These are phyloP conservation scores for Semaprochilodus insignis DNA, from an alignment of 2,797 vertebrate genomes.

Conservation along the genomic window DNA sequence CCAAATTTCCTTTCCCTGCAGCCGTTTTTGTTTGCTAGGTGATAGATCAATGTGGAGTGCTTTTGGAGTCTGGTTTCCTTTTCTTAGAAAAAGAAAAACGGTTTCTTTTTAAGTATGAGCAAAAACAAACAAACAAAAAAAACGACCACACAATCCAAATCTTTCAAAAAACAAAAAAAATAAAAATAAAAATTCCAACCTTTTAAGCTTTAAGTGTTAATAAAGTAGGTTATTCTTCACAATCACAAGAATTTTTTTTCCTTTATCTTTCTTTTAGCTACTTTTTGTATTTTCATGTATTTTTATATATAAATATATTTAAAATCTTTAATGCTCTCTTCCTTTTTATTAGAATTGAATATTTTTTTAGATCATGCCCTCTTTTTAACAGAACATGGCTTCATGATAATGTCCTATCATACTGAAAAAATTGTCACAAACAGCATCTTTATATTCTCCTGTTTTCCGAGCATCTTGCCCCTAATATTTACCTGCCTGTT, in stretches of 20 bases:
- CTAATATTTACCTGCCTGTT: constrained; percentile 60
- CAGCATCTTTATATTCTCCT: constrained; percentile 57
- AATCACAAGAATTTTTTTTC: constrained; percentile 66
- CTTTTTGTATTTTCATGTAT: constrained; percentile 82
- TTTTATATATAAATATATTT: constrained; percentile 83
- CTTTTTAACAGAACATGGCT: constrained; percentile 70
- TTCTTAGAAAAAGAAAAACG: constrained; percentile 32
- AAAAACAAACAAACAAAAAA: constrained; percentile 59
- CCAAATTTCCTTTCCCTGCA: constrained; percentile 10
- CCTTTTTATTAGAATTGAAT: constrained; percentile 78
- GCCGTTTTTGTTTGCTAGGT: constrained; percentile 44
- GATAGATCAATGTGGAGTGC: constrained; percentile 40
- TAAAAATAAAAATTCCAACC: constrained; percentile 64
- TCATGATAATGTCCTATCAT: constrained; percentile 63
- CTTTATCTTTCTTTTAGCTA: constrained; percentile 76
- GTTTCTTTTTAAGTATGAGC: constrained; percentile 44
- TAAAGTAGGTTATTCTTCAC: constrained; percentile 70
- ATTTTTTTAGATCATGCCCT: constrained; percentile 77
- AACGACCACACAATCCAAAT: constrained; percentile 61
- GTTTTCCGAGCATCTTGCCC: constrained; percentile 72
- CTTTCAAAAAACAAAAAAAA: constrained; percentile 64
- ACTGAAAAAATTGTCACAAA: constrained; percentile 48
- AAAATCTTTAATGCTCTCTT: constrained; percentile 79
- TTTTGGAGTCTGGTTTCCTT: constrained; percentile 47
- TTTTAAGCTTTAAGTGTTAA: constrained; percentile 80